These are phyloP conservation scores for Acheta domesticus DNA, from an alignment of 2,888 invertebrate genomes.

Conservation along the genomic window DNA sequence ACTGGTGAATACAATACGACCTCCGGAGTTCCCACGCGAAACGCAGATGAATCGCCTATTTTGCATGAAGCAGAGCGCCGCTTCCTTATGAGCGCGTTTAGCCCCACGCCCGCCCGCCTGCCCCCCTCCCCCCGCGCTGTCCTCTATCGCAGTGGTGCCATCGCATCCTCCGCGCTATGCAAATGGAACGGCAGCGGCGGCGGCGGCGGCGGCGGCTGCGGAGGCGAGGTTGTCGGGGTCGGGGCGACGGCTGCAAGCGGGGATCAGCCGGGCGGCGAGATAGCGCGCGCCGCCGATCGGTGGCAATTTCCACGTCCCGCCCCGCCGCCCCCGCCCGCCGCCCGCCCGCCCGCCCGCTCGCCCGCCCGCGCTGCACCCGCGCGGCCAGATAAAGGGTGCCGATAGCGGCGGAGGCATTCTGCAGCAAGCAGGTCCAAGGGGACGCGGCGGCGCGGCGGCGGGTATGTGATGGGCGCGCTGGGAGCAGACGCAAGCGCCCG, in stretches of 20 bases:
- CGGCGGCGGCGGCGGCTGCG: background rate
- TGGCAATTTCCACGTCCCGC: too few species aligned
- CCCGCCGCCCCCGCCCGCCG: too few species aligned
- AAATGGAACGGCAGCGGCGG: background rate
- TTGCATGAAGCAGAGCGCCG: too few species aligned
- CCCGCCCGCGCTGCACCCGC: background rate
- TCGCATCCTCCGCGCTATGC: background rate
- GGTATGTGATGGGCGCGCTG: background rate
- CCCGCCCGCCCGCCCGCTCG: background rate
- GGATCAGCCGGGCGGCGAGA: too few species aligned
- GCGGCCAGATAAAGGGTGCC: background rate
- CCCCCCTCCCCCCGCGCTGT: too few species aligned
- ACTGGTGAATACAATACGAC: too few species aligned
- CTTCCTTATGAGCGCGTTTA: too few species aligned
- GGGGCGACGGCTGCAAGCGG: too few species aligned
- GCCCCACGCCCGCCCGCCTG: too few species aligned
- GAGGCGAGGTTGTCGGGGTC: background rate
- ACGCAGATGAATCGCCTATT: too few species aligned
- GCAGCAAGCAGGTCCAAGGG: slow-evolving; percentile 4
- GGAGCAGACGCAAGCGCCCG: background rate
- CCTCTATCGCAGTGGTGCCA: background rate
- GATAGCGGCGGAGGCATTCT: slow-evolving; percentile 7
- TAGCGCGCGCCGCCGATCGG: too few species aligned
- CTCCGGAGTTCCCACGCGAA: too few species aligned
- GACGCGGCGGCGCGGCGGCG: background rate